Evolutionary conservation across 2,797 vertebrate genomes (phyloP).

Genomic region (Urocyon cinereoargenteus): DNA sequence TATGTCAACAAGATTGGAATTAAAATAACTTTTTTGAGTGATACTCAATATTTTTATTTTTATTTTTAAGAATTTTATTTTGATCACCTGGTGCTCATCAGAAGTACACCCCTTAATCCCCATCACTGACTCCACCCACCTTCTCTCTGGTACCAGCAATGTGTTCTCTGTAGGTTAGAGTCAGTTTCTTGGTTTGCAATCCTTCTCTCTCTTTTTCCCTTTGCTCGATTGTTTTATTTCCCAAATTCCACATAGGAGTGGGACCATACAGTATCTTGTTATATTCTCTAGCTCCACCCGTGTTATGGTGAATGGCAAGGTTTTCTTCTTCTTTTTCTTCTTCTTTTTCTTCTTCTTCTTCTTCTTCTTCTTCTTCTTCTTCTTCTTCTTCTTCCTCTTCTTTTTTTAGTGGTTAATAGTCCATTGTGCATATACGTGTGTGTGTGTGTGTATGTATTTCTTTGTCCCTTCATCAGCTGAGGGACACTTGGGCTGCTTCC

Average conservation of each 20-base stretch:
- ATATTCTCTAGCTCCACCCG: background rate
- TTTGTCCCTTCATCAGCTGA: background rate
- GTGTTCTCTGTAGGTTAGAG: background rate
- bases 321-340: background rate
- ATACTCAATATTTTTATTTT: background rate
- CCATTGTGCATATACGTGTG: background rate
- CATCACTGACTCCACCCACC: background rate
- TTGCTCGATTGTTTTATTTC: background rate
- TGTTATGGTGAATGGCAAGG: background rate
- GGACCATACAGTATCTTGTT: background rate
- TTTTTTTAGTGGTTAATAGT: background rate
- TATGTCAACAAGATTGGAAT: background rate
- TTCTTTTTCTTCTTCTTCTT: too few relatives aligned
- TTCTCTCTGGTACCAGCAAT: background rate
- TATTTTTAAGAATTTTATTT: background rate
- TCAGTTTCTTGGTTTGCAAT: background rate
- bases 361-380: too few relatives aligned
- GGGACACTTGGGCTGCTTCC: background rate
- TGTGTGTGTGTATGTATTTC: background rate
- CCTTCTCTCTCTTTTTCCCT: background rate
- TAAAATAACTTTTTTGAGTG: background rate
- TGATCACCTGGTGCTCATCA: background rate
- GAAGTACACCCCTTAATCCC: background rate
- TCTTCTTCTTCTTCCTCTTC: too few relatives aligned
- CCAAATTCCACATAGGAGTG: background rate